Evolutionary conservation across 2,888 invertebrate species (phyloP).

Genomic region (Aradus depressus): DNA sequence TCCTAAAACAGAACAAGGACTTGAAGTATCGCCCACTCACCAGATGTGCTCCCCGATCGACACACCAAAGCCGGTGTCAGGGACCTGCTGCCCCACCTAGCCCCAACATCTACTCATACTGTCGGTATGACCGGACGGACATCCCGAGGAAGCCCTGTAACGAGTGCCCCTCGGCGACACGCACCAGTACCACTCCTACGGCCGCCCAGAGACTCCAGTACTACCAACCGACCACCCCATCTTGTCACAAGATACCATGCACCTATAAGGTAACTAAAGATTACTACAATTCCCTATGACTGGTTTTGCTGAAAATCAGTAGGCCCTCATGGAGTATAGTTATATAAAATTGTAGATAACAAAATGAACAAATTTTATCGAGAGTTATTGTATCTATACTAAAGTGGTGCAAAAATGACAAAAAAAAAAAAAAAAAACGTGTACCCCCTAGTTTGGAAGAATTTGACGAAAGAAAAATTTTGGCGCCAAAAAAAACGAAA

Average conservation of each 20-base stretch:
- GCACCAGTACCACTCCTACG: neutral
- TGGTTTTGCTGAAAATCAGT: too few species aligned
- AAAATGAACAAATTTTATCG: too few species aligned
- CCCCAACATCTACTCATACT: neutral
- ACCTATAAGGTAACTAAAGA: constrained; percentile 8
- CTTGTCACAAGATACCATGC: neutral
- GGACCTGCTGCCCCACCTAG: constrained; percentile 6
- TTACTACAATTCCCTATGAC: too few species aligned
- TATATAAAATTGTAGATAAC: too few species aligned
- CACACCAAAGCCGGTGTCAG: neutral
- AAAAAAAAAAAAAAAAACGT: too few species aligned
- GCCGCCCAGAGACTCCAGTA: neutral
- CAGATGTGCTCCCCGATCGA: neutral
- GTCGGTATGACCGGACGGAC: neutral
- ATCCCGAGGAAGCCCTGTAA: constrained; percentile 2
- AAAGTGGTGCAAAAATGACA: too few species aligned
- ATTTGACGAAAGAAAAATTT: too few species aligned
- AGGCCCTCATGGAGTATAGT: too few species aligned
- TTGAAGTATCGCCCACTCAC: neutral
- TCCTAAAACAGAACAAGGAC: neutral
- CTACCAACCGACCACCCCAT: constrained; percentile 3
- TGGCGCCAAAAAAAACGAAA: too few species aligned
- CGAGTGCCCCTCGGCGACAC: neutral
- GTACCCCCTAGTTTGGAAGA: too few species aligned
- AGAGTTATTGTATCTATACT: too few species aligned